A percentile compares a stretch with the other conserved stretches of the same genome.
These are phyloP conservation scores for Molanna angustata DNA, from an alignment of 2,888 invertebrate species.

Conservation along the genomic window DNA sequence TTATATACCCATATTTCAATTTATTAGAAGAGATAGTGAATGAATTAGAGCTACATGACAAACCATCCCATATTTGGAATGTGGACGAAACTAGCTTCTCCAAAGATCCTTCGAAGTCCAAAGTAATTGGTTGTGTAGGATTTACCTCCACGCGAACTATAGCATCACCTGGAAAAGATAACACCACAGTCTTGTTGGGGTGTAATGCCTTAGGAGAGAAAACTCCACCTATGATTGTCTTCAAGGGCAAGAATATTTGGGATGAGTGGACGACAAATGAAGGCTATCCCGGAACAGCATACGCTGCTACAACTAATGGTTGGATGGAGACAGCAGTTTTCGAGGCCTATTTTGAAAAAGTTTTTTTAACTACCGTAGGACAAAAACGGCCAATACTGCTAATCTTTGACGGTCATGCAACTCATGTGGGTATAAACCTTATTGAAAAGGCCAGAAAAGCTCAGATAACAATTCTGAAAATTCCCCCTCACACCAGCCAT, in stretches of 20 bases:
- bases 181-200: slow-evolving; percentile 1
- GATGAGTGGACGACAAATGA: slow-evolving; percentile 34
- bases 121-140: slow-evolving; percentile 6
- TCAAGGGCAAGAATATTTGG: slow-evolving; percentile 34
- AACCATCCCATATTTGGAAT: slow-evolving; percentile 4
- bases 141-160: slow-evolving; percentile 3
- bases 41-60: slow-evolving; percentile 1
- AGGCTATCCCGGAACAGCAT: slow-evolving; percentile 33
- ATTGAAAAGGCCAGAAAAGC: slow-evolving; percentile 1
- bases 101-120: slow-evolving; percentile 5
- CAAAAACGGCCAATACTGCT: slow-evolving; percentile 36
- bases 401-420: slow-evolving; percentile 10
- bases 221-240: slow-evolving; percentile 31
- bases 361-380: slow-evolving; percentile 6
- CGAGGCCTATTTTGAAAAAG: slow-evolving; percentile 8
- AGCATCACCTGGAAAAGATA: neutral
- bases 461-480: slow-evolving; percentile 10
- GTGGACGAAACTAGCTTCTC: slow-evolving; percentile 7
- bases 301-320: slow-evolving; percentile 37
- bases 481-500: slow-evolving; percentile 11
- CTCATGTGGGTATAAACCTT: slow-evolving; percentile 10
- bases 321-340: slow-evolving; percentile 35
- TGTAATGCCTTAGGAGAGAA: slow-evolving; percentile 22
- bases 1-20: neutral
- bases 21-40: slow-evolving; percentile 4